These are phyloP conservation scores for Lutjanus campechanus DNA, from an alignment of 2,797 vertebrate species.

Conservation along the genomic window DNA sequence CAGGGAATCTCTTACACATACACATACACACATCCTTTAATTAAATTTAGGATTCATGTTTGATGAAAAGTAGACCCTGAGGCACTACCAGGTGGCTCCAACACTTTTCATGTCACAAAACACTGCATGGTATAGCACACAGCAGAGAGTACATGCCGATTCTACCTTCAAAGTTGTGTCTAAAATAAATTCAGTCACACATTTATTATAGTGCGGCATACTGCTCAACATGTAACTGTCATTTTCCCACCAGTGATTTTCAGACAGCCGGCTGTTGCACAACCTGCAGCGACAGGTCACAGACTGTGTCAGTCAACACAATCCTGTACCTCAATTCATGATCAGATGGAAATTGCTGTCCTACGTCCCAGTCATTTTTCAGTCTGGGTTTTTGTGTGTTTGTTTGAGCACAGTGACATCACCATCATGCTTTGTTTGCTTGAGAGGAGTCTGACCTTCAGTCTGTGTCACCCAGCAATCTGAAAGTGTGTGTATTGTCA, in stretches of 20 bases:
- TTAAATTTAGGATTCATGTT: background rate
- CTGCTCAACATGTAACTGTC: conserved; percentile 20
- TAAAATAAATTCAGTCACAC: conserved; percentile 4
- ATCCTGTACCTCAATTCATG: conserved; percentile 40
- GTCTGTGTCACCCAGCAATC: conserved; percentile 40
- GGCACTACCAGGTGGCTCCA: background rate
- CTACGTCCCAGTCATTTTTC: conserved; percentile 48
- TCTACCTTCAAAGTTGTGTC: background rate
- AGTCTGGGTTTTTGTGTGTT: conserved; percentile 40
- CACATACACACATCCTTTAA: background rate
- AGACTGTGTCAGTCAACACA: conserved; percentile 47
- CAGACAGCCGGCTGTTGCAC: conserved; percentile 17
- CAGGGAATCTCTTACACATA: too few species aligned
- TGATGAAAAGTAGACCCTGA: background rate
- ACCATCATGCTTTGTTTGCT: conserved; percentile 41
- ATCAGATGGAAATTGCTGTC: conserved; percentile 46
- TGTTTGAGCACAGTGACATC: conserved; percentile 43
- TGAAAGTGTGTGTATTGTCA: conserved; percentile 46
- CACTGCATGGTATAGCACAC: background rate
- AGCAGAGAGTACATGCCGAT: background rate
- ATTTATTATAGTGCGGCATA: conserved; percentile 5
- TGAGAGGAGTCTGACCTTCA: conserved; percentile 34
- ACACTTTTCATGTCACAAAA: background rate
- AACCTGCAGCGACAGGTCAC: conserved; percentile 39
- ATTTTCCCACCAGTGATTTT: conserved; percentile 43